phyloP scores from a whole-genome alignment of 35 echinoderm and acorn worm species.

The Apostichopus japonicus region DNA sequence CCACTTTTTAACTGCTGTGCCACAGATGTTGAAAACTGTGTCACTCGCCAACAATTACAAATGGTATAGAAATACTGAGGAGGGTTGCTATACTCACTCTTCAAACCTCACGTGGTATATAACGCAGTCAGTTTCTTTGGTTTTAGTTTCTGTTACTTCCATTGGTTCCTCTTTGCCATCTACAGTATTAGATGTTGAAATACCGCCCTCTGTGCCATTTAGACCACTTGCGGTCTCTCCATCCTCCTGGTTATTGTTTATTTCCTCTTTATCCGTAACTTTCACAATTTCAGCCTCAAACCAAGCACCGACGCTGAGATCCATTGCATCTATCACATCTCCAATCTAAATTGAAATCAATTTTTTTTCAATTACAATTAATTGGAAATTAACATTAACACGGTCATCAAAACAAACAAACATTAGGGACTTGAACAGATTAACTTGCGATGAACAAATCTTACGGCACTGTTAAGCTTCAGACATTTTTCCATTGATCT shows the following conservation, averaged over 20 bases:
- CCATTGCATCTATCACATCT: conserved; percentile 94
- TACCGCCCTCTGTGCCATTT: conserved; percentile 7
- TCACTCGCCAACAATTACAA: too few species aligned
- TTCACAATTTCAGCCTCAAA: conserved; percentile 90
- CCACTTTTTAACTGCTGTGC: too few species aligned
- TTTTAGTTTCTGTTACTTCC: neutral
- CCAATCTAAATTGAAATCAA: conserved; percentile 55
- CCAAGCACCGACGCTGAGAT: conserved; percentile 94
- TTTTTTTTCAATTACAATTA: too few species aligned
- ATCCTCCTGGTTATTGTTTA: conserved; percentile 34
- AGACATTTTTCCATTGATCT: too few species aligned
- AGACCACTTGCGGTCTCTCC: neutral
- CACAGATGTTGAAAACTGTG: too few species aligned
- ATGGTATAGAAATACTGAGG: too few species aligned
- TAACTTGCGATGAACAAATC: too few species aligned
- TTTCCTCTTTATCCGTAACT: conserved; percentile 55
- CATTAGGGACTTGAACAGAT: too few species aligned
- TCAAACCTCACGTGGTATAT: conserved; percentile 56
- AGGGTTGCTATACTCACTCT: conserved; percentile 36
- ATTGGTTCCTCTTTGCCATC: conserved; percentile 4
- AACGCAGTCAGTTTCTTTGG: conserved; percentile 42
- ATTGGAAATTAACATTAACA: too few species aligned
- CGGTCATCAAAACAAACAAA: too few species aligned
- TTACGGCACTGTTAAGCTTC: too few species aligned
- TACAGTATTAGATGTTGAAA: conserved; percentile 15